Evolutionary conservation across 1,140 invertebrate genomes (phyloP).

Genomic region (Apis dorsata): DNA sequence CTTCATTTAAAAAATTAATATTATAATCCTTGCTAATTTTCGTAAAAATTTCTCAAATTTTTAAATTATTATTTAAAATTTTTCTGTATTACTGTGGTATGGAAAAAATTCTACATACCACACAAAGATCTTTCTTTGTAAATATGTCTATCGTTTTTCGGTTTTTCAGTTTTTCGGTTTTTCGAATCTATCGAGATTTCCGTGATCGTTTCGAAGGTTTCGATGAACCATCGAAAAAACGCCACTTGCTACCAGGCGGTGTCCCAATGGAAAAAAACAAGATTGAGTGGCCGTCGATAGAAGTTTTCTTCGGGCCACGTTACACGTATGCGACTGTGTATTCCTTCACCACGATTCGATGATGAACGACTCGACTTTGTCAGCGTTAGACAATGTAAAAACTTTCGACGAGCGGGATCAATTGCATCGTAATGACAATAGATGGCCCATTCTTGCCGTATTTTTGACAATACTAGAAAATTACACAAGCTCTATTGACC

Average conservation of each 20-base stretch:
- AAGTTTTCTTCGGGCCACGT: slow-evolving; percentile 52
- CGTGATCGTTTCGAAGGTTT: not conserved
- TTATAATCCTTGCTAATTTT: not conserved
- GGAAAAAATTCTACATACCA: too few relatives aligned
- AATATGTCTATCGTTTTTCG: not conserved
- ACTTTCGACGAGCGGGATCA: slow-evolving; percentile 13
- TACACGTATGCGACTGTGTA: slow-evolving; percentile 41
- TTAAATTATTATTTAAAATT: not conserved
- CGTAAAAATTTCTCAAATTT: not conserved
- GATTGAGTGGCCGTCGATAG: slow-evolving; percentile 53
- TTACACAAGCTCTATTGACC: not conserved
- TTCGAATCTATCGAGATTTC: not conserved
- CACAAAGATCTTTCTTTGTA: not conserved
- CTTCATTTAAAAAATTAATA: not conserved
- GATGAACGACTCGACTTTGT: slow-evolving; percentile 54
- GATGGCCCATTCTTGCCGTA: not conserved
- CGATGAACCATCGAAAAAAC: slow-evolving; percentile 23
- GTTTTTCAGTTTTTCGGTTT: not conserved
- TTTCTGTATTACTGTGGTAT: too few relatives aligned
- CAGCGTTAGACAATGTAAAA: slow-evolving; percentile 42
- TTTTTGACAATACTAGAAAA: not conserved
- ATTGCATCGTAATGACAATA: slow-evolving; percentile 32
- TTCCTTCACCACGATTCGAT: slow-evolving; percentile 48
- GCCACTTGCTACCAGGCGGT: slow-evolving; percentile 11
- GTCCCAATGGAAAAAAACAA: slow-evolving; percentile 15